phyloP scores from a whole-genome alignment of 2,113 vertebrate species.

The western clawed frog (Xenopus tropicalis) region UCB_Xtro_10.0 CM004445.2:98446501-98447000 shows the following conservation, averaged over 20 bases:
- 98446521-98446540: slow-evolving; percentile 6
- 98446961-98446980: too few species aligned
- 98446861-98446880: too few species aligned
- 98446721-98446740: slow-evolving; percentile 18
- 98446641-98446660: slow-evolving; percentile 16
- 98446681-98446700: slow-evolving; percentile 36
- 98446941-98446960: too few species aligned
- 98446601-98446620: slow-evolving; percentile 29
- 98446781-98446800: slow-evolving; percentile 12
- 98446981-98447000: too few species aligned
- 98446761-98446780: slow-evolving; percentile 6
- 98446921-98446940: too few species aligned
- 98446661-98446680: slow-evolving; percentile 42
- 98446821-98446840: too few species aligned
- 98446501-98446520: neutral
- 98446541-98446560: slow-evolving; percentile 11
- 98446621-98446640: slow-evolving; percentile 20
- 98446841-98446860: too few species aligned
- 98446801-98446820: too few species aligned
- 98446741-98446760: slow-evolving; percentile 34
- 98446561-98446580: slow-evolving; percentile 33
- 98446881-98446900: too few species aligned
- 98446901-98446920: too few species aligned
- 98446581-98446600: slow-evolving; percentile 33
- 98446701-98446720: slow-evolving; percentile 31